Conservation (phyloP, 2,888 invertebrate species). For the Pandemis corylana region DNA sequence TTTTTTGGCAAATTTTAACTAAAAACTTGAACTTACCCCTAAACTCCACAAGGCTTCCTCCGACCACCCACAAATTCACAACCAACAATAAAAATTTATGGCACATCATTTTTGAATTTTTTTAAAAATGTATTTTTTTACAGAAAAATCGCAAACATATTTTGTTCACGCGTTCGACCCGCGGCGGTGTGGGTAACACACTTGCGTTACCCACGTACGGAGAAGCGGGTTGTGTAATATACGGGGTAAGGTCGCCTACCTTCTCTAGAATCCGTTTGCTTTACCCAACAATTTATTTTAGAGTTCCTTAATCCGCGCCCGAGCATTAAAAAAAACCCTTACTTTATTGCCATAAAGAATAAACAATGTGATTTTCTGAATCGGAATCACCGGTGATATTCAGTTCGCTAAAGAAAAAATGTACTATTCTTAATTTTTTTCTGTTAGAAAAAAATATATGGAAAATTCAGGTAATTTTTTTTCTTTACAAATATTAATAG, state of each 20-base stretch:
- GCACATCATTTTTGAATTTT: slow-evolving; percentile 30
- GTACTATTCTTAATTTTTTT: too few relatives aligned
- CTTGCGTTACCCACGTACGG: slow-evolving; percentile 25
- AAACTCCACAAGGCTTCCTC: slow-evolving; percentile 45
- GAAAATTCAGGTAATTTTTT: too few relatives aligned
- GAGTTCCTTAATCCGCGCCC: too few relatives aligned
- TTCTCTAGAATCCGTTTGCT: slow-evolving; percentile 10
- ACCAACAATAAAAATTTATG: slow-evolving; percentile 26
- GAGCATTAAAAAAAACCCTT: too few relatives aligned
- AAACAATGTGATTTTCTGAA: too few relatives aligned
- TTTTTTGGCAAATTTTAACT: too few relatives aligned
- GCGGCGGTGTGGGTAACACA: background rate
- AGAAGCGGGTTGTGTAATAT: slow-evolving; percentile 16
- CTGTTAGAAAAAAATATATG: too few relatives aligned
- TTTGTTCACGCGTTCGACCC: slow-evolving; percentile 9
- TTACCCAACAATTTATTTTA: background rate
- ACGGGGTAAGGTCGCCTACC: slow-evolving; percentile 33
- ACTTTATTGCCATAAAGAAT: too few relatives aligned
- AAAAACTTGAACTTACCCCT: slow-evolving; percentile 44
- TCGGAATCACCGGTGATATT: too few relatives aligned
- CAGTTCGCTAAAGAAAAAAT: too few relatives aligned
- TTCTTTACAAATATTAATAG: too few relatives aligned
- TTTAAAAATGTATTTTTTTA: slow-evolving; percentile 2
- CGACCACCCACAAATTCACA: slow-evolving; percentile 34
- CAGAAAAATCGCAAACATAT: slow-evolving; percentile 12